Conservation (phyloP, 1,140 invertebrate genomes). For the Doryteuthis pealeii region DNA sequence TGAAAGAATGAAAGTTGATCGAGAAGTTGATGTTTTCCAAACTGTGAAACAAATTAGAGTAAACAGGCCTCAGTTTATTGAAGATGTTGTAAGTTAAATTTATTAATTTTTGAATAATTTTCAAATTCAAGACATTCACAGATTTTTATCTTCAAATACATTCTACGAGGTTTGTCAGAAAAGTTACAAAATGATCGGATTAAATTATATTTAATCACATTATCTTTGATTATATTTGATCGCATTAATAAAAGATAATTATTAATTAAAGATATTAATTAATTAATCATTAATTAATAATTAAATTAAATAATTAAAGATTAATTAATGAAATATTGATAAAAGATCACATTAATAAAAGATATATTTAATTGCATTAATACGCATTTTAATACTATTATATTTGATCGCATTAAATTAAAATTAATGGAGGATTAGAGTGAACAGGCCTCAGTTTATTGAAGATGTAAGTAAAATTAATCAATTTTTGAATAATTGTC, state of each 20-base stretch:
- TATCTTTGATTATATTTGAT: background rate
- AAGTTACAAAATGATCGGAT: background rate
- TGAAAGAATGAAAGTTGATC: slow-evolving; percentile 60
- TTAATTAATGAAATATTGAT: too few species aligned
- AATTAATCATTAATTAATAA: background rate
- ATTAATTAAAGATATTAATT: background rate
- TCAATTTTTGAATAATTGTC: too few species aligned
- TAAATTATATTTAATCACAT: background rate
- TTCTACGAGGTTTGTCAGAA: background rate
- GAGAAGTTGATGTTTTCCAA: slow-evolving; percentile 63
- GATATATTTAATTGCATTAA: too few species aligned
- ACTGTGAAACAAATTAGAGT: slow-evolving; percentile 59
- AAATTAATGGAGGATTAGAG: too few species aligned
- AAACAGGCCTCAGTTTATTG: slow-evolving; percentile 55
- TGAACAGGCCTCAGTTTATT: too few species aligned
- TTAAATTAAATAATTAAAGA: too few species aligned
- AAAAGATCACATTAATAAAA: too few species aligned
- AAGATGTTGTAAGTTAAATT: slow-evolving; percentile 49
- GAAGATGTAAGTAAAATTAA: too few species aligned
- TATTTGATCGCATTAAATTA: too few species aligned
- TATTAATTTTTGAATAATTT: too few species aligned
- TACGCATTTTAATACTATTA: too few species aligned
- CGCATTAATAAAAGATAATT: background rate
- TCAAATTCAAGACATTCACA: background rate
- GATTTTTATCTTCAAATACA: background rate